These are phyloP conservation scores for Oithona nana DNA, from an alignment of 2,888 invertebrate species.

Conservation along the genomic window DNA sequence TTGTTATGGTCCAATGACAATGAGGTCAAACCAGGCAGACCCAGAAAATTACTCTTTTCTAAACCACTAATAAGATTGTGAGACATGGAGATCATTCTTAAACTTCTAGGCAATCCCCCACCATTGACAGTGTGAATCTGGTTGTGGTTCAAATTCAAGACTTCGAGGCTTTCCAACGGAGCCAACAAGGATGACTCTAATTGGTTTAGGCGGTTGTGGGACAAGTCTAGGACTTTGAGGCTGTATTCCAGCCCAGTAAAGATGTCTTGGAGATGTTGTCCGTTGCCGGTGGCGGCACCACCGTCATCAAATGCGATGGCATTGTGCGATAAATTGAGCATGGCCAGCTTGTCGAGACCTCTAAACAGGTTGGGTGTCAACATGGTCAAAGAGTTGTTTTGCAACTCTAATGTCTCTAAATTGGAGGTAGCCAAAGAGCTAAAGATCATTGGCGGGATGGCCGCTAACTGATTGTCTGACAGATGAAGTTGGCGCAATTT, in stretches of 20 bases:
- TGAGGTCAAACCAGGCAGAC: slow-evolving; percentile 43
- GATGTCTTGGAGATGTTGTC: slow-evolving; percentile 54
- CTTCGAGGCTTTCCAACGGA: slow-evolving; percentile 52
- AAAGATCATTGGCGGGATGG: slow-evolving; percentile 57
- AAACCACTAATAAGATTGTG: slow-evolving; percentile 56
- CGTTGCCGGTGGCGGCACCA: too few relatives aligned
- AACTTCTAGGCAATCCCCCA: slow-evolving; percentile 50
- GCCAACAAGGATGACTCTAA: slow-evolving; percentile 64
- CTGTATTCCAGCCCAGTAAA: slow-evolving; percentile 53
- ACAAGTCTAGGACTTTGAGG: slow-evolving; percentile 51
- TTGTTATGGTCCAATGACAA: slow-evolving; percentile 61
- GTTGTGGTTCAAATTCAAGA: slow-evolving; percentile 41
- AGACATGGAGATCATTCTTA: slow-evolving; percentile 59
- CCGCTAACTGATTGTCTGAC: slow-evolving; percentile 54
- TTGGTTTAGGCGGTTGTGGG: slow-evolving; percentile 56
- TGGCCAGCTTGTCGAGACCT: slow-evolving; percentile 46
- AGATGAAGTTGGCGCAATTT: slow-evolving; percentile 51
- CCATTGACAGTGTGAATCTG: slow-evolving; percentile 52
- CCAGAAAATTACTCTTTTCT: slow-evolving; percentile 31
- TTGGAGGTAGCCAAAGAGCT: slow-evolving; percentile 48
- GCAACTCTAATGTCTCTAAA: slow-evolving; percentile 48
- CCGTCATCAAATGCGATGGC: too few relatives aligned
- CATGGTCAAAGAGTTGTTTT: slow-evolving; percentile 54
- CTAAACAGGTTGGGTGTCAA: slow-evolving; percentile 53
- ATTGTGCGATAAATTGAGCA: slow-evolving; percentile 51